phyloP scores from a whole-genome alignment of 2,888 invertebrate genomes.

The Zootermopsis nevadensis region DNA sequence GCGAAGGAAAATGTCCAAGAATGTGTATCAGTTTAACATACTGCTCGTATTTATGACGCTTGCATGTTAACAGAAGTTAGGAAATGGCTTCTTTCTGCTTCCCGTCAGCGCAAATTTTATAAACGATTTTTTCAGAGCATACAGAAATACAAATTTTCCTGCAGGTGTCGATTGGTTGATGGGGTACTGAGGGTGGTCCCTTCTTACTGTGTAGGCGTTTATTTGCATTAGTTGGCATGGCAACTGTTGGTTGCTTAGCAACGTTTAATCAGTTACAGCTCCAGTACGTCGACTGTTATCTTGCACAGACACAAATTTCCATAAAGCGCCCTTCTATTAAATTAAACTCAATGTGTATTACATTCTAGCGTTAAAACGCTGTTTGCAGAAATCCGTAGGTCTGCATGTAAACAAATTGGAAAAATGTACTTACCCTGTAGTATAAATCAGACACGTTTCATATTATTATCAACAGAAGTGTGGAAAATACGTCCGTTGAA shows the following conservation, averaged over 20 bases:
- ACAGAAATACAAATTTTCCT: background rate
- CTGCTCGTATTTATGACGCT: no score
- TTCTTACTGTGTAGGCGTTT: background rate
- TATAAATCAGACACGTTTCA: no score
- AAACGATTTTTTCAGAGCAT: background rate
- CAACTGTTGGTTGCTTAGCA: background rate
- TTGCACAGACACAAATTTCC: background rate
- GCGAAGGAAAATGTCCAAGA: no score
- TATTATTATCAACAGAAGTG: no score
- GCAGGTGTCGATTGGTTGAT: background rate
- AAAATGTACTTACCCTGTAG: no score
- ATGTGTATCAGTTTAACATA: no score
- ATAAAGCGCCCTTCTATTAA: background rate
- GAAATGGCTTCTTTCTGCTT: background rate
- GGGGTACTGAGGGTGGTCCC: background rate
- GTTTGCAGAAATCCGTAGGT: no score
- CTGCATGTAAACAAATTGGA: no score
- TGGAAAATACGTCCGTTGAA: no score
- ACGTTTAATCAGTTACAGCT: background rate
- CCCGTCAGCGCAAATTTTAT: background rate
- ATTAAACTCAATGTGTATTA: background rate
- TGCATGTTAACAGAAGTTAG: background rate
- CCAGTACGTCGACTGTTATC: background rate
- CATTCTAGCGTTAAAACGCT: no score
- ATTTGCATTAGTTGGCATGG: constrained; percentile 19